These are phyloP conservation scores for Phrixothrix hirtus DNA, from an alignment of 2,888 invertebrate species.

Conservation along the genomic window DNA sequence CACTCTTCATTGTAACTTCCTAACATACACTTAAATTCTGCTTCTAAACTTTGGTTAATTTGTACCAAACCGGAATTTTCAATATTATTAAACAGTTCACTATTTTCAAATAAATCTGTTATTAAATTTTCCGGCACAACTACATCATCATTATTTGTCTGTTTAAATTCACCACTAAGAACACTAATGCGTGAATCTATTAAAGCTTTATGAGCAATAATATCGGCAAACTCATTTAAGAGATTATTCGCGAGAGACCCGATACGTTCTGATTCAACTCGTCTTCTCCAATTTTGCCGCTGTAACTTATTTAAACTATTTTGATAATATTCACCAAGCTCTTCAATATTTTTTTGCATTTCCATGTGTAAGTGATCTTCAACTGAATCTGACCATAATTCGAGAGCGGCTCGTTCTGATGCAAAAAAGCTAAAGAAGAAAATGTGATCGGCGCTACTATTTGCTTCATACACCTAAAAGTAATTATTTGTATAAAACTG, in stretches of 20 bases:
- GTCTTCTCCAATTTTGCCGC: constrained; percentile 56
- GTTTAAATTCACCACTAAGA: constrained; percentile 48
- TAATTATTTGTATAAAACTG: background rate
- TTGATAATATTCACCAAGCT: constrained; percentile 70
- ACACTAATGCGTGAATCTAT: constrained; percentile 77
- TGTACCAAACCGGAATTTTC: constrained; percentile 57
- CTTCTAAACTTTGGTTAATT: constrained; percentile 61
- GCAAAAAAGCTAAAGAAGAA: constrained; percentile 67
- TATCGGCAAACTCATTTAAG: constrained; percentile 69
- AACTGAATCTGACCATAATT: constrained; percentile 76
- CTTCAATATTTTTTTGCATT: constrained; percentile 71
- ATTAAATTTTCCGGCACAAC: constrained; percentile 31
- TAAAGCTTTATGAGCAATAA: constrained; percentile 73
- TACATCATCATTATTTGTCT: constrained; percentile 13
- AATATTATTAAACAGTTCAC: constrained; percentile 54
- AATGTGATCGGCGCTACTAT: constrained; percentile 57
- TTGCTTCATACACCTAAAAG: constrained; percentile 65
- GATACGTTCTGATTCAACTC: constrained; percentile 58
- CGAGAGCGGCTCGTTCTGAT: constrained; percentile 70
- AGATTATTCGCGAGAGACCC: constrained; percentile 58
- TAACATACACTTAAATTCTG: constrained; percentile 70
- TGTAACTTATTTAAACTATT: constrained; percentile 65
- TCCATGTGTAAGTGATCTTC: constrained; percentile 71
- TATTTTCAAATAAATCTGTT: constrained; percentile 47
- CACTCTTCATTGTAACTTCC: constrained; percentile 64